phyloP scores from a whole-genome alignment of 2,797 vertebrate species.

The Premnoplex brunnescens region DNA sequence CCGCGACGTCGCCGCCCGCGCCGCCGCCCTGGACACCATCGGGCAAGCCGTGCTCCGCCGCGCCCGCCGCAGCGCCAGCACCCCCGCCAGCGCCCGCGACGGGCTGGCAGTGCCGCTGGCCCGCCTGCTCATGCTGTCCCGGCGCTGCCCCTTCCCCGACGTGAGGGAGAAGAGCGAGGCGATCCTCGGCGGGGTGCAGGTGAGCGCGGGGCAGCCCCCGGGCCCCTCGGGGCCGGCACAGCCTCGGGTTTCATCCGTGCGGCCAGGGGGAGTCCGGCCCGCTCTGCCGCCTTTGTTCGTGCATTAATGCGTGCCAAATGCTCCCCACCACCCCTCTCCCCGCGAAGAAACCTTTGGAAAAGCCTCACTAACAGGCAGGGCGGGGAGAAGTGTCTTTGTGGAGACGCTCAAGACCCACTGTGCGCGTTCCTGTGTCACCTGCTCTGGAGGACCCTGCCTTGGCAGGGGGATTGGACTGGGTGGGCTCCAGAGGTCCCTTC shows the following conservation, averaged over 20 bases:
- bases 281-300: neutral
- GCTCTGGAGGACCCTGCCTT: neutral
- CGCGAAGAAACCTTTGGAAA: neutral
- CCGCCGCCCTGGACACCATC: conserved; percentile 85
- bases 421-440: neutral
- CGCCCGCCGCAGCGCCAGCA: neutral
- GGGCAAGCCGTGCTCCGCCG: conserved; percentile 81
- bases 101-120: conserved; percentile 85
- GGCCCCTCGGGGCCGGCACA: neutral
- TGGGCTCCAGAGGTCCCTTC: neutral
- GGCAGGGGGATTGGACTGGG: neutral
- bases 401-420: neutral
- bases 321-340: too few species aligned
- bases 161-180: conserved; percentile 82
- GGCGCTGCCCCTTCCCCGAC: conserved; percentile 89
- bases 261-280: neutral
- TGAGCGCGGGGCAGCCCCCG: conserved; percentile 36
- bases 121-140: conserved; percentile 91
- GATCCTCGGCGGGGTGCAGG: conserved; percentile 87
- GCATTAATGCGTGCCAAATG: rapidly evolving
- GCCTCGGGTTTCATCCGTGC: neutral
- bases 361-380: neutral
- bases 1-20: conserved; percentile 80
- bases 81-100: conserved; percentile 22
- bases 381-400: neutral